Conservation (phyloP, 2,113 vertebrate species). For the Sarotherodon lohbergeri region DNA sequence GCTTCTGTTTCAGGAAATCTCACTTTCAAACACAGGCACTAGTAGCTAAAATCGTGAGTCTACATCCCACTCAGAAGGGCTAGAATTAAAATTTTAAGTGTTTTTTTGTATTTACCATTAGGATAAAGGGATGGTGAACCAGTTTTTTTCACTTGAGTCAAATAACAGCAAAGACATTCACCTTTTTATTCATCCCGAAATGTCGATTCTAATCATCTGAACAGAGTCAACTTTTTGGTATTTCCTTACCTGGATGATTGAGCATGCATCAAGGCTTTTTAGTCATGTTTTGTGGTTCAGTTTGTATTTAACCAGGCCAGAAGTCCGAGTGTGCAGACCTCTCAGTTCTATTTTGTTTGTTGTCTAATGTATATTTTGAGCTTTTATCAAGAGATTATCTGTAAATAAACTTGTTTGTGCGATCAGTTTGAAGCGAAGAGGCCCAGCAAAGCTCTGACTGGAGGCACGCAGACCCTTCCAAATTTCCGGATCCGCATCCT, state of each 20-base stretch:
- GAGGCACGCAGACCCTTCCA: not conserved
- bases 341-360: not conserved
- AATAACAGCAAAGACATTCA: not conserved
- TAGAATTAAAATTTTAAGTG: not conserved
- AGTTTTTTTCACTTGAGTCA: not conserved
- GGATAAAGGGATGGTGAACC: not conserved
- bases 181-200: not conserved
- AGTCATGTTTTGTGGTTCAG: not conserved
- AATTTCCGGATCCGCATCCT: not conserved
- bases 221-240: rapidly evolving
- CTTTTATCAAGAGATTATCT: not conserved
- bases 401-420: not conserved
- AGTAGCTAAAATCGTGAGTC: rapidly evolving
- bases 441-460: not conserved
- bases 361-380: not conserved
- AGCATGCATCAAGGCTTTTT: not conserved
- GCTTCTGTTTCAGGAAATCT: not conserved
- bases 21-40: not conserved
- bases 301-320: not conserved
- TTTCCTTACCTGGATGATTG: not conserved
- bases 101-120: not conserved
- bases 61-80: not conserved
- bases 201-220: not conserved
- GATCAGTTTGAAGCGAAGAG: not conserved
- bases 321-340: not conserved